phyloP scores from a whole-genome alignment of 2,113 vertebrate species.

The Mugil cephalus region DNA sequence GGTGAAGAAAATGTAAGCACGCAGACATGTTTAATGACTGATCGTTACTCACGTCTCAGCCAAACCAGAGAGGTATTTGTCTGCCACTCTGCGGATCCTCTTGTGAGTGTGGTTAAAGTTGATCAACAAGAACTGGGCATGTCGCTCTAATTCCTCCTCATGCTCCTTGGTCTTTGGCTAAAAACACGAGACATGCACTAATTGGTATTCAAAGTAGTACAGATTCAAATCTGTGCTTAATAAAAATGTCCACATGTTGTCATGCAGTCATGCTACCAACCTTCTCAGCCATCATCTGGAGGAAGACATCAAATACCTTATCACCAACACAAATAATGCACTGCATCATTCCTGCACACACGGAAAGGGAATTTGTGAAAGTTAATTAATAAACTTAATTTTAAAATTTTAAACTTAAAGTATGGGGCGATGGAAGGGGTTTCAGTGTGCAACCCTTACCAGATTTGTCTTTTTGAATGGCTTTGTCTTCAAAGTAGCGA shows the following conservation, averaged over 20 bases:
- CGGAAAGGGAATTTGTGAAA: not conserved
- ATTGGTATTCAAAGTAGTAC: not conserved
- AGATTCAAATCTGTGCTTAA: not conserved
- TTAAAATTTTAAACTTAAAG: not conserved
- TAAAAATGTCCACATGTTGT: not conserved
- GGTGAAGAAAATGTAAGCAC: not conserved
- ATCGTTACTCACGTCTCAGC: conserved; percentile 91
- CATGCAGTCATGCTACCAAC: conserved; percentile 73
- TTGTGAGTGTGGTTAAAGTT: conserved; percentile 99
- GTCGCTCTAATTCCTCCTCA: conserved; percentile 94
- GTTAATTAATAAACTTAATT: not conserved
- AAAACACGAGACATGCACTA: conserved; percentile 17
- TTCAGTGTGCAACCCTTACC: conserved; percentile 80
- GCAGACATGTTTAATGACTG: not conserved
- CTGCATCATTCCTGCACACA: conserved; percentile 94
- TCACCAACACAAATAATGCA: conserved; percentile 96
- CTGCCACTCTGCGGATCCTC: conserved; percentile 95
- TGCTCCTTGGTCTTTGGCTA: conserved; percentile 97
- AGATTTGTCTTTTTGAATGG: conserved; percentile 98
- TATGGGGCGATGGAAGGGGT: not conserved
- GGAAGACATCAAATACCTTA: conserved; percentile 97
- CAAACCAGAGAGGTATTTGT: conserved; percentile 96
- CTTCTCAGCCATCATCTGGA: conserved; percentile 98
- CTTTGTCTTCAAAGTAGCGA: conserved; percentile 97
- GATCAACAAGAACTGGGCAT: conserved; percentile 94